Conservation (phyloP, 2,797 vertebrate genomes). For the Fistularia tabacaria region DNA sequence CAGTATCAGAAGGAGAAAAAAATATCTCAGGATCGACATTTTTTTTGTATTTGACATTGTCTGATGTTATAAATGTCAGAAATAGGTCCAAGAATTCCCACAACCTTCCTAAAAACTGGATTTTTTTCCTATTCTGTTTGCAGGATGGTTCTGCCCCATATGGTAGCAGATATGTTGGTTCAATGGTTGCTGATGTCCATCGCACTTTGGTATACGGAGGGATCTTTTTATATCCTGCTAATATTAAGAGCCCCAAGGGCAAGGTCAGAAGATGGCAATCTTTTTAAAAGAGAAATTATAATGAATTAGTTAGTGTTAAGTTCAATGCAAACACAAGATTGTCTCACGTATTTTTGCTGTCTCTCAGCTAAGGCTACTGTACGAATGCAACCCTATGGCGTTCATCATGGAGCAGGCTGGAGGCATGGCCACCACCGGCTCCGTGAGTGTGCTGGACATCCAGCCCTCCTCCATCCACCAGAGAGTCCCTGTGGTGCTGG, state of each 20-base stretch:
- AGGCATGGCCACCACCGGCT: slow-evolving; percentile 87
- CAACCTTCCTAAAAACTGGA: too few relatives aligned
- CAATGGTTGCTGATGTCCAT: slow-evolving; percentile 97
- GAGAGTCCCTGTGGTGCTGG: slow-evolving; percentile 85
- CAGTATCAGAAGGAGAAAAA: background rate
- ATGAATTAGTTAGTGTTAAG: background rate
- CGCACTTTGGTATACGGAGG: slow-evolving; percentile 94
- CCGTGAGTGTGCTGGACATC: slow-evolving; percentile 82
- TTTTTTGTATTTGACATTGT: too few relatives aligned
- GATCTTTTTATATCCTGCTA: slow-evolving; percentile 95
- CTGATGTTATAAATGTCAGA: too few relatives aligned
- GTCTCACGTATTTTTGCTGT: background rate
- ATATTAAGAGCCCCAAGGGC: slow-evolving; percentile 90
- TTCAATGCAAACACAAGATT: background rate
- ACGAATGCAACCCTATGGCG: slow-evolving; percentile 93
- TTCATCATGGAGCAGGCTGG: slow-evolving; percentile 93
- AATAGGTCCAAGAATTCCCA: too few relatives aligned
- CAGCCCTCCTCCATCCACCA: slow-evolving; percentile 87
- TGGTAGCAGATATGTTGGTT: slow-evolving; percentile 90
- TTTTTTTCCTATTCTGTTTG: background rate
- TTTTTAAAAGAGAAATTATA: too few relatives aligned
- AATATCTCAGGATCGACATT: too few relatives aligned
- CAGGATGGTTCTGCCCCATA: slow-evolving; percentile 90
- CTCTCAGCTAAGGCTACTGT: slow-evolving; percentile 85
- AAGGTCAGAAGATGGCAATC: slow-evolving; percentile 76